Percentiles rank a stretch among this genome's conserved stretches.
phyloP scores from a whole-genome alignment of 2,113 vertebrate species.

The Colistium nudipinnis region DNA sequence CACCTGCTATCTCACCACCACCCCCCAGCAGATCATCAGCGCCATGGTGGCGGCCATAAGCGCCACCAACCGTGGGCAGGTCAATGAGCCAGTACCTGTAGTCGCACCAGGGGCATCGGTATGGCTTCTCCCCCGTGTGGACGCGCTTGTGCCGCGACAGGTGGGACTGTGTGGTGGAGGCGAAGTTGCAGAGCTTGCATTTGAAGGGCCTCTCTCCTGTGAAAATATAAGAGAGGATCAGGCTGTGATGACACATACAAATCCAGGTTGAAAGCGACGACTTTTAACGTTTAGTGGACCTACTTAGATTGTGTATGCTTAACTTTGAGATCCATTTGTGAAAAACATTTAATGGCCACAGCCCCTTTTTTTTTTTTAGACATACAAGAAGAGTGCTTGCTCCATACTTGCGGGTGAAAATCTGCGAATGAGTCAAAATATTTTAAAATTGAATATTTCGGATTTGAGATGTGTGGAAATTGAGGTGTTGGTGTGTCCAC shows the following conservation, averaged over 20 bases:
- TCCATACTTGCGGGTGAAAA: neutral
- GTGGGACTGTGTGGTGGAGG: conserved; percentile 97
- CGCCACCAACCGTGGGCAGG: conserved; percentile 45
- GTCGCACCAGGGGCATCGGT: conserved; percentile 99
- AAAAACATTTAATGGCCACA: no score
- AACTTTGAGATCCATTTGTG: no score
- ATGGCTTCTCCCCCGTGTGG: conserved; percentile 98
- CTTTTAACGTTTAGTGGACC: no score
- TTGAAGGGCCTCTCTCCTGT: conserved; percentile 97
- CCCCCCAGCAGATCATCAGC: conserved; percentile 74
- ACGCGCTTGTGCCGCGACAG: conserved; percentile 97
- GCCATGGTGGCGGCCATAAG: conserved; percentile 61
- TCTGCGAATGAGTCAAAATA: neutral
- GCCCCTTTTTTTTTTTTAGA: no score
- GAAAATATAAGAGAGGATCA: conserved; percentile 31
- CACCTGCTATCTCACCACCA: conserved; percentile 71
- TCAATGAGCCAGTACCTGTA: conserved; percentile 91
- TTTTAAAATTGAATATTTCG: neutral
- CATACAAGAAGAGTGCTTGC: no score
- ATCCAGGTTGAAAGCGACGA: neutral
- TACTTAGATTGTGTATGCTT: no score
- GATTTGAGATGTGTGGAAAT: neutral
- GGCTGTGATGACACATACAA: neutral
- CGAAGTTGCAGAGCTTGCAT: conserved; percentile 96
- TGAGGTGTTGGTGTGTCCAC: neutral